Evolutionary conservation across 2,888 invertebrate genomes (phyloP).

Genomic region (Trichopria drosophilae): DNA sequence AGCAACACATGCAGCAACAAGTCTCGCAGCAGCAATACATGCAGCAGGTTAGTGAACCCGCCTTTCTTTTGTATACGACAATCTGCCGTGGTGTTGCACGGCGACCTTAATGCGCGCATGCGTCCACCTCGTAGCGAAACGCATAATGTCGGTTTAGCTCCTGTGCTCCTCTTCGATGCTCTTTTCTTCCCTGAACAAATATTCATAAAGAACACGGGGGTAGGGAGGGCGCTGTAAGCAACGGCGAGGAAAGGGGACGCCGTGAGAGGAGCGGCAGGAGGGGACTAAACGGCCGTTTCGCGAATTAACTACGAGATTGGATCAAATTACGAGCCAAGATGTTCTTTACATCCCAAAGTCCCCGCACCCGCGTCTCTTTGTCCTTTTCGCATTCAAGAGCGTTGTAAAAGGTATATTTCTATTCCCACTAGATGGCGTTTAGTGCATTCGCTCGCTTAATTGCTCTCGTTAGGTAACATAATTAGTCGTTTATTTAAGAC

Average conservation of each 20-base stretch:
- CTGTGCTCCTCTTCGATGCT: background rate
- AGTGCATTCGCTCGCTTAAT: too few relatives aligned
- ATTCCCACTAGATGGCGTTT: too few relatives aligned
- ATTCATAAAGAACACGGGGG: background rate
- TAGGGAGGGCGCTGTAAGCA: background rate
- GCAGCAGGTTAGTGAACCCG: slow-evolving; percentile 54
- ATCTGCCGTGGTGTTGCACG: too few relatives aligned
- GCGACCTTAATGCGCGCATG: too few relatives aligned
- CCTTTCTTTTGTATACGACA: slow-evolving; percentile 8
- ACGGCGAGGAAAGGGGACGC: background rate
- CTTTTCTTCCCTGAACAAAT: background rate
- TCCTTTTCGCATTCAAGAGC: too few relatives aligned
- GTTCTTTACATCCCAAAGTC: slow-evolving; percentile 7
- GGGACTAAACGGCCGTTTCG: slow-evolving; percentile 26
- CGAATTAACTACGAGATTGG: slow-evolving; percentile 31
- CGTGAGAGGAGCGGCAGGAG: slow-evolving; percentile 10
- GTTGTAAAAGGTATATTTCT: too few relatives aligned
- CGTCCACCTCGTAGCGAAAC: too few relatives aligned
- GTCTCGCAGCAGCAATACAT: slow-evolving; percentile 57
- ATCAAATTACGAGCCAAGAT: slow-evolving; percentile 26
- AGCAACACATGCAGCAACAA: slow-evolving; percentile 53
- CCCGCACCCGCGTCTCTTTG: slow-evolving; percentile 6
- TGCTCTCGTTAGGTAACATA: too few relatives aligned
- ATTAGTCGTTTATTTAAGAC: too few relatives aligned
- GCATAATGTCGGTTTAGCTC: too few relatives aligned